A percentile compares a stretch with the other conserved stretches of the same genome.
These are phyloP conservation scores for Fissipunctia ypsillon DNA, from an alignment of 2,888 invertebrate genomes.

Conservation along the genomic window DNA sequence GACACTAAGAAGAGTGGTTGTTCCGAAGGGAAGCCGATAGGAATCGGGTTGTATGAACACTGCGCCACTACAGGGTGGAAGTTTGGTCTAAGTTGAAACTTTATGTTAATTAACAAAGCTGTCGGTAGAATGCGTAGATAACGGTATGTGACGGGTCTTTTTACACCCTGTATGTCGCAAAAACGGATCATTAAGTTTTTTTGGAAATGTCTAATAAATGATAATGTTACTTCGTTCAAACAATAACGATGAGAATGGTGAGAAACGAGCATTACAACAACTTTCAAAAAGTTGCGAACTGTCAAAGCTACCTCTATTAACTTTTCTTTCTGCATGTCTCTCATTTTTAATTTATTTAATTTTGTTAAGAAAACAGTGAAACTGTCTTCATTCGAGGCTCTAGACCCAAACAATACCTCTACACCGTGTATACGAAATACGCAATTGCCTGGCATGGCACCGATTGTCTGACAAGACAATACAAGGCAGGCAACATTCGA, in stretches of 20 bases:
- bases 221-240: background rate
- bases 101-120: conserved; percentile 1
- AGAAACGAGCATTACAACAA: background rate
- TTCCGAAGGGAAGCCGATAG: too few species aligned
- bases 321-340: background rate
- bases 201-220: background rate
- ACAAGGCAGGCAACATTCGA: conserved; percentile 42
- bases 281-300: background rate
- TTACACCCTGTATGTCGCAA: background rate
- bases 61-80: too few species aligned
- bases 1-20: too few species aligned
- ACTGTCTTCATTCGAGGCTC: background rate
- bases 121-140: background rate
- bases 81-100: background rate
- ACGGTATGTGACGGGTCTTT: background rate
- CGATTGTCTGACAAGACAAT: conserved; percentile 54
- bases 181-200: background rate
- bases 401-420: conserved; percentile 20
- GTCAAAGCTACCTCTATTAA: background rate
- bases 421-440: conserved; percentile 13
- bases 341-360: background rate
- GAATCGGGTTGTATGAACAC: too few species aligned
- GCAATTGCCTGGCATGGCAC: conserved; percentile 24
- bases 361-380: conserved; percentile 6
- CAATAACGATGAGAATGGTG: too few species aligned